A percentile compares a stretch with the other conserved stretches of the same genome.
phyloP scores from a whole-genome alignment of 2,113 vertebrate species.

The Herpetotheres cachinnans region DNA sequence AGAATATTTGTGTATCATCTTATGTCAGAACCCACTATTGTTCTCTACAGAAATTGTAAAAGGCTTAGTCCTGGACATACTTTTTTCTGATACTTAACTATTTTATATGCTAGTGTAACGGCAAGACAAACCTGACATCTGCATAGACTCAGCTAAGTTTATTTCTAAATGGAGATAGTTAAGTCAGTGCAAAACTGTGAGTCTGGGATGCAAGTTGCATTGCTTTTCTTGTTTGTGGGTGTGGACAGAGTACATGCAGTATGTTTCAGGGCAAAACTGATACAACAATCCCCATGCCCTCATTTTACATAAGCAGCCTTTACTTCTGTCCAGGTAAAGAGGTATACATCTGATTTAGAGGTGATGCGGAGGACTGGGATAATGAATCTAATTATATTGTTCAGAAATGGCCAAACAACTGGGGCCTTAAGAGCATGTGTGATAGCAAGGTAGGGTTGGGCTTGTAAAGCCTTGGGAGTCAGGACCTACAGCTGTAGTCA shows the following conservation, averaged over 20 bases:
- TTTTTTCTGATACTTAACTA: background rate
- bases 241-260: background rate
- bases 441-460: background rate
- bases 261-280: background rate
- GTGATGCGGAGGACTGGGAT: background rate
- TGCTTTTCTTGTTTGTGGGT: background rate
- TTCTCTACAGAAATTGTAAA: background rate
- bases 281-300: background rate
- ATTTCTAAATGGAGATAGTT: background rate
- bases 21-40: background rate
- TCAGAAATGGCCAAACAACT: background rate
- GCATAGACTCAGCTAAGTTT: background rate
- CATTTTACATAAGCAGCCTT: background rate
- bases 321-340: background rate
- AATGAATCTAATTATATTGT: background rate
- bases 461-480: background rate
- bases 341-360: background rate
- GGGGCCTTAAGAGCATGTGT: rapidly evolving
- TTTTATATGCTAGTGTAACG: background rate
- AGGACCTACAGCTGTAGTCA: background rate
- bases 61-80: background rate
- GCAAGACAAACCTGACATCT: background rate
- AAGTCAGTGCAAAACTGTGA: background rate
- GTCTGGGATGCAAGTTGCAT: background rate
- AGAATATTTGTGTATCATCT: background rate